Evolutionary conservation across 2,113 vertebrate species (phyloP).

Genomic region (Pseudolaguvia tuberculata): DNA sequence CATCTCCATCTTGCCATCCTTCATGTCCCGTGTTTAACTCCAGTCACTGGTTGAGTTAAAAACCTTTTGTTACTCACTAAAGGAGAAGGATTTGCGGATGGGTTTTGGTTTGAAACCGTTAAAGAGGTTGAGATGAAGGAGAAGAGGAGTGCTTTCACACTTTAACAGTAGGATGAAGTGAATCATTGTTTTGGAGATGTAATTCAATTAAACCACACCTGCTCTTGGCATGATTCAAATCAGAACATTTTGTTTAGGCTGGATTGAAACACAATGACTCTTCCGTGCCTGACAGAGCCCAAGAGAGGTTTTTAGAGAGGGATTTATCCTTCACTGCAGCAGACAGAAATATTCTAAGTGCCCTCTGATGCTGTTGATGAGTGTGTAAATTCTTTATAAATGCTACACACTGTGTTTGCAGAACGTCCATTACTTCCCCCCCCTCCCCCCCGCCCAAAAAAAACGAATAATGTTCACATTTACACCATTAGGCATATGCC

Average conservation of each 20-base stretch:
- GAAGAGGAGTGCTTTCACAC: slow-evolving; percentile 16
- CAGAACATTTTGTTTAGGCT: neutral
- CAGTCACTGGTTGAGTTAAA: neutral
- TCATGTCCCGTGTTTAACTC: slow-evolving; percentile 1
- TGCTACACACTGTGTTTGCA: neutral
- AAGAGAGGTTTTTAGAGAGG: neutral
- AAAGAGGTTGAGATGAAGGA: slow-evolving; percentile 24
- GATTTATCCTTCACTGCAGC: neutral
- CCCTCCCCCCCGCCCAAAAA: no score
- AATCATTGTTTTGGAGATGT: slow-evolving; percentile 17
- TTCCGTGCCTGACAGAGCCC: neutral
- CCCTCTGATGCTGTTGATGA: neutral
- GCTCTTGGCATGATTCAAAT: slow-evolving; percentile 12
- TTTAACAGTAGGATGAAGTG: slow-evolving; percentile 28
- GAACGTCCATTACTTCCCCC: neutral
- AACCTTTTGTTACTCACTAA: neutral
- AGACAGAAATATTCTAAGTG: neutral
- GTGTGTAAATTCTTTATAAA: slow-evolving; percentile 9
- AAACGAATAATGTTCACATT: neutral
- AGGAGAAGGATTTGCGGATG: slow-evolving; percentile 19
- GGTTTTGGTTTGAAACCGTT: neutral
- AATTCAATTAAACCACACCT: slow-evolving; percentile 20
- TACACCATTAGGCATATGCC: no score
- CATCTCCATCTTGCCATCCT: neutral
- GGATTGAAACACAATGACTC: slow-evolving; percentile 22